Percentiles rank a stretch among this genome's conserved stretches.
Conservation (phyloP, 2,888 invertebrate genomes). For the Mesorhabditis spiculigera region DNA sequence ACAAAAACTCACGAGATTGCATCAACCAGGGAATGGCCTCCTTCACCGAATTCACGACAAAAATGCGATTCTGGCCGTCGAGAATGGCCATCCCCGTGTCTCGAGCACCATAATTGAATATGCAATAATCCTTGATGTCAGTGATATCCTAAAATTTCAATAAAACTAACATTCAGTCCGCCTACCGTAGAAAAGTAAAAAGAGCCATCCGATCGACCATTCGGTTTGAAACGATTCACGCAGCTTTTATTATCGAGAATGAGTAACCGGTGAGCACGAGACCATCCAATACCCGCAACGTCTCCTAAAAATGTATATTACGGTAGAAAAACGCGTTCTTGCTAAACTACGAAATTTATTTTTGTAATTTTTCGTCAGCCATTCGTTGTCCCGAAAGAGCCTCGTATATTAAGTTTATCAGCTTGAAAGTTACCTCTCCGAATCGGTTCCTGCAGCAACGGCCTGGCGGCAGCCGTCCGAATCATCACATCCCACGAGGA, state of each 20-base stretch:
- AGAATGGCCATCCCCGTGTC: conserved; percentile 36
- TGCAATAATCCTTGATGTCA: conserved; percentile 11
- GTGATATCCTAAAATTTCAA: conserved; percentile 12
- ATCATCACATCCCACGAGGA: conserved; percentile 27
- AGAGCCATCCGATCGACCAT: conserved; percentile 27
- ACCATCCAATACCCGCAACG: conserved; percentile 33
- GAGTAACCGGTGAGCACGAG: conserved; percentile 31
- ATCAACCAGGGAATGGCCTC: conserved; percentile 39
- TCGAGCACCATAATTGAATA: conserved; percentile 17
- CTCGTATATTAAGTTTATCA: too few species aligned
- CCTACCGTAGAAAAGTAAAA: conserved; percentile 14
- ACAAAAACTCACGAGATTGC: conserved; percentile 20
- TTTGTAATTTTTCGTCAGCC: too few species aligned
- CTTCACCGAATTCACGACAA: conserved; percentile 34
- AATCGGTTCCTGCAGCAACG: neutral
- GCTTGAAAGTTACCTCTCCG: too few species aligned
- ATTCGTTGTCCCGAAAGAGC: too few species aligned
- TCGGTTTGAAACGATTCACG: conserved; percentile 22
- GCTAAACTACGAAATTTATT: too few species aligned
- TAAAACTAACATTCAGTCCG: neutral
- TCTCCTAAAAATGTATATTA: conserved; percentile 12
- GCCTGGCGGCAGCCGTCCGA: conserved; percentile 21
- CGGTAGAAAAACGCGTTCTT: too few species aligned
- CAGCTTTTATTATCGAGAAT: conserved; percentile 22
- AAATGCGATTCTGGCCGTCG: conserved; percentile 32